Evolutionary conservation across 2,888 invertebrate genomes (phyloP).

Genomic region (Dendrolimus pini): DNA sequence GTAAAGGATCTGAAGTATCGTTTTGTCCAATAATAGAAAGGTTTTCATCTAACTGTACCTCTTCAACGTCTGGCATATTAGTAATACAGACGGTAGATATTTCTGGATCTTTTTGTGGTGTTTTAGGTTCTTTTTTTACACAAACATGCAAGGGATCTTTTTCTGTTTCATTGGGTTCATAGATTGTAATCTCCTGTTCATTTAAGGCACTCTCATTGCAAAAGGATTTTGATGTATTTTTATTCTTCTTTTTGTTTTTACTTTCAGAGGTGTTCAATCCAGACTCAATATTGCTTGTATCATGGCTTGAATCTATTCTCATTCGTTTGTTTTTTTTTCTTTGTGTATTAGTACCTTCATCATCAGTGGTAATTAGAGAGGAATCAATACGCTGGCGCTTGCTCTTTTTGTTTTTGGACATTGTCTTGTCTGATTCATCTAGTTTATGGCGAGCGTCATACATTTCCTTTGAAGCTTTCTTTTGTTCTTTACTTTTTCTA

Average conservation of each 20-base stretch:
- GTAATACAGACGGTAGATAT: conserved; percentile 39
- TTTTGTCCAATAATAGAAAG: conserved; percentile 31
- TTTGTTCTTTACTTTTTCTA: conserved; percentile 57
- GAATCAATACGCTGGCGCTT: conserved; percentile 37
- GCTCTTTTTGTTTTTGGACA: conserved; percentile 24
- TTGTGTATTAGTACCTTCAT: conserved; percentile 21
- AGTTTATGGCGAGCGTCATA: conserved; percentile 54
- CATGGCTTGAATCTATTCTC: conserved; percentile 49
- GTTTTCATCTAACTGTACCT: conserved; percentile 37
- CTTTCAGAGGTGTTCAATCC: conserved; percentile 18
- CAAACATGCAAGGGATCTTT: conserved; percentile 44
- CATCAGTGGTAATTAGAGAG: conserved; percentile 37
- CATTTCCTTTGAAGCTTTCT: conserved; percentile 64
- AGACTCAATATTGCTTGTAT: conserved; percentile 20
- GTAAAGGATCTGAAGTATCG: conserved; percentile 46
- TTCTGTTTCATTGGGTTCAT: conserved; percentile 23
- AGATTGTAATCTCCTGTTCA: conserved; percentile 52
- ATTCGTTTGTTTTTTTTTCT: conserved; percentile 41
- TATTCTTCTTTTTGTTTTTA: conserved; percentile 29
- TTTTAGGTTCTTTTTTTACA: conserved; percentile 50
- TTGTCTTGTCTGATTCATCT: conserved; percentile 26
- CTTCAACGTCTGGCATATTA: conserved; percentile 31
- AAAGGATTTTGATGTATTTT: conserved; percentile 32
- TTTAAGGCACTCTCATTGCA: conserved; percentile 29
- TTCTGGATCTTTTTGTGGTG: conserved; percentile 39